A percentile compares a stretch with the other conserved stretches of the same genome.
Evolutionary conservation across 1,140 invertebrate species (phyloP).

Genomic region (Popillia japonica): DNA sequence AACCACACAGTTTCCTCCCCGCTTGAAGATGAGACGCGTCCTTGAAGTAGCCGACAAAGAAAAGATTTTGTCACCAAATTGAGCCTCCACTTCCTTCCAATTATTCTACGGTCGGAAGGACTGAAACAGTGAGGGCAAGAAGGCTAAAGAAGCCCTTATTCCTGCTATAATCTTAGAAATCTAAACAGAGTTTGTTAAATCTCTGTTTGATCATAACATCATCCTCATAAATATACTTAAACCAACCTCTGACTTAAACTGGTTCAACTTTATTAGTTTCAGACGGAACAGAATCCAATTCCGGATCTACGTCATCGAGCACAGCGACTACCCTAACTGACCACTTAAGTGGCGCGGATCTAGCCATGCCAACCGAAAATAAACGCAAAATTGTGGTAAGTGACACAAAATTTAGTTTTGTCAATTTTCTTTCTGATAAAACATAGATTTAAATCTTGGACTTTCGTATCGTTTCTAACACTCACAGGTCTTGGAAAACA

Average conservation of each 20-base stretch:
- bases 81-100: not conserved
- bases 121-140: too few species aligned
- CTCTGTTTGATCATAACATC: too few species aligned
- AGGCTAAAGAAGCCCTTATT: too few species aligned
- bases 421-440: not conserved
- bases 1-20: too few species aligned
- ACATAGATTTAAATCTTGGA: not conserved
- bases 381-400: not conserved
- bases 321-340: not conserved
- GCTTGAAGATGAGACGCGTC: too few species aligned
- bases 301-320: not conserved
- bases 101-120: too few species aligned
- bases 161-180: too few species aligned
- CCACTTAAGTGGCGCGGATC: not conserved
- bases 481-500: constrained; percentile 5
- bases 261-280: not conserved
- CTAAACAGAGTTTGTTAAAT: too few species aligned
- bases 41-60: too few species aligned
- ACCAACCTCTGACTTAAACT: not conserved
- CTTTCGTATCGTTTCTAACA: not conserved
- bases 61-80: too few species aligned
- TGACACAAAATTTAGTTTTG: not conserved
- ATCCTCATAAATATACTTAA: not conserved
- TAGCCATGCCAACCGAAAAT: not conserved
- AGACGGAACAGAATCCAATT: not conserved